Conservation (phyloP, 2,888 invertebrate genomes). For the Thereva nobilitata region DNA sequence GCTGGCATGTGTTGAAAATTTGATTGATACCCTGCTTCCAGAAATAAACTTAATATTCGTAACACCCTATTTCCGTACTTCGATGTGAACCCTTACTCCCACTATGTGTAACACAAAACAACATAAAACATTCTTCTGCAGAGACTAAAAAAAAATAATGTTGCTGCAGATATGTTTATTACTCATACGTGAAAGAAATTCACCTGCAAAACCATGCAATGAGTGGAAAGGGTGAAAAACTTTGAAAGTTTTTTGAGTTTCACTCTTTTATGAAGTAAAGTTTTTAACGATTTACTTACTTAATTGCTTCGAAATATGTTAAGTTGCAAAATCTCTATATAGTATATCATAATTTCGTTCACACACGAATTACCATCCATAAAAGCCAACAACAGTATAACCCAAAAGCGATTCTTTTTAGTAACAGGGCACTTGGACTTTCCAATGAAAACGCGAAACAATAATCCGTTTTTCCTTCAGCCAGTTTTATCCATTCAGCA, state of each 20-base stretch:
- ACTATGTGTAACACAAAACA: no score
- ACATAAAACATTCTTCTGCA: no score
- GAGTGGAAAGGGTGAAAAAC: not conserved
- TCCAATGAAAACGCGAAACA: slow-evolving; percentile 24
- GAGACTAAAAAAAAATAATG: no score
- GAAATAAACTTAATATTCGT: no score
- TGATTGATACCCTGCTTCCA: no score
- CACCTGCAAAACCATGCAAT: not conserved
- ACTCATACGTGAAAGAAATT: no score
- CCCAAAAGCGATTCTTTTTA: not conserved
- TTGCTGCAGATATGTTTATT: no score
- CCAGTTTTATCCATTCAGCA: not conserved
- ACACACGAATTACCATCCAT: slow-evolving; percentile 23
- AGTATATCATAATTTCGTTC: not conserved
- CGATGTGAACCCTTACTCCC: no score
- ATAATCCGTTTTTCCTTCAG: slow-evolving; percentile 11
- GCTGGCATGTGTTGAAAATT: no score
- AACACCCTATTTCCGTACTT: no score
- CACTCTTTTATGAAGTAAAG: not conserved
- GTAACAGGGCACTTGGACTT: slow-evolving; percentile 15
- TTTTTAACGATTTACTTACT: slow-evolving; percentile 26
- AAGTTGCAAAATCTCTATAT: not conserved
- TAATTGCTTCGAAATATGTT: slow-evolving; percentile 28
- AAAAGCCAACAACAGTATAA: not conserved
- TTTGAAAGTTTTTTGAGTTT: slow-evolving; percentile 26